Percentiles rank a stretch among this genome's conserved stretches.
Evolutionary conservation across 2,888 invertebrate species (phyloP).

Genomic region (Caenorhabditis sp.): DNA sequence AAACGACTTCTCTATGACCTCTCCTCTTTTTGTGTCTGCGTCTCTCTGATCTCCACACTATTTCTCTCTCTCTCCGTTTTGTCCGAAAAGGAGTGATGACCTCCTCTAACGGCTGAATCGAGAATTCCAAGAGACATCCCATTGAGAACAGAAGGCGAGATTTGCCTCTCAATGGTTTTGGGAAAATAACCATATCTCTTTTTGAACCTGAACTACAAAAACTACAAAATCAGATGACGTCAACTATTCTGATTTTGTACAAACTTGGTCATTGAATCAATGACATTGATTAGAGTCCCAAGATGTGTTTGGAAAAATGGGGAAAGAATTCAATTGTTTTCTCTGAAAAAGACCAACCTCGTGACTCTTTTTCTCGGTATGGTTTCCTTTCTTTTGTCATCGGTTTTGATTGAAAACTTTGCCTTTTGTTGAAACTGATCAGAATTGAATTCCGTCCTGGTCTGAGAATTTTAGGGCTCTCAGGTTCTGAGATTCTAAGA

Average conservation of each 20-base stretch:
- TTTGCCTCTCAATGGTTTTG: conserved; percentile 1
- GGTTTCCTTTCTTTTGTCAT: too few relatives aligned
- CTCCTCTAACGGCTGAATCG: conserved; percentile 23
- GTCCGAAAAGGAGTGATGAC: conserved; percentile 56
- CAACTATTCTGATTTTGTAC: neutral
- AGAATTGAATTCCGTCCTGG: too few relatives aligned
- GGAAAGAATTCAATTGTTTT: neutral
- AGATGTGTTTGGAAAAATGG: too few relatives aligned
- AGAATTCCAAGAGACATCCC: too few relatives aligned
- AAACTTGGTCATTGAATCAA: neutral
- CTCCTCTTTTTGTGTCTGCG: conserved; percentile 28
- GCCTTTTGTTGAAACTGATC: too few relatives aligned
- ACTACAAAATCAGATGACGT: conserved; percentile 30
- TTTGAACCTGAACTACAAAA: conserved; percentile 12
- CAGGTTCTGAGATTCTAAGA: too few relatives aligned
- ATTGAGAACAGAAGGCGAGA: conserved; percentile 6
- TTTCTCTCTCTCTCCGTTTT: conserved; percentile 23
- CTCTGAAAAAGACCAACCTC: neutral
- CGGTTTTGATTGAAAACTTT: too few relatives aligned
- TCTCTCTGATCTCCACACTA: conserved; percentile 25
- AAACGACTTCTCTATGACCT: conserved; percentile 32
- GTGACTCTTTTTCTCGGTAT: too few relatives aligned
- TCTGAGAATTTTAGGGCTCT: too few relatives aligned
- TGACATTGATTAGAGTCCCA: too few relatives aligned
- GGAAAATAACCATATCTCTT: too few relatives aligned